phyloP scores from a whole-genome alignment of 30 jellyfish, hydroid and myxozoan genomes.

The Aurelia sp. region DNA sequence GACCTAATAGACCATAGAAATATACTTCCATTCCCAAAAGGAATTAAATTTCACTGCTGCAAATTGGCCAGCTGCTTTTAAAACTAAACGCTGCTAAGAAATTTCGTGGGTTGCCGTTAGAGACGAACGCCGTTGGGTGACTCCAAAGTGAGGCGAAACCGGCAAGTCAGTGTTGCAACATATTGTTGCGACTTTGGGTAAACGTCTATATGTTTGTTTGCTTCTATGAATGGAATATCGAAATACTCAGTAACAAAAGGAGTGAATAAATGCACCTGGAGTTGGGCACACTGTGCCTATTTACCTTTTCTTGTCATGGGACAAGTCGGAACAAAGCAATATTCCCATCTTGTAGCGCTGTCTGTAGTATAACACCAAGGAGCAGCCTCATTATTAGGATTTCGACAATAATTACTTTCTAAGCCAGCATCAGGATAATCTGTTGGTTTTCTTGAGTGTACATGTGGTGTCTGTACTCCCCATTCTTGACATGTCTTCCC shows the following conservation, averaged over 20 bases:
- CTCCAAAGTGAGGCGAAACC: too few species aligned
- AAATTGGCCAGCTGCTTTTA: too few species aligned
- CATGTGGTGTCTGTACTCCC: slow-evolving; percentile 18
- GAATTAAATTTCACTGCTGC: too few species aligned
- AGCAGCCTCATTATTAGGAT: neutral
- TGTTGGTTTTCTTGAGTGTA: neutral
- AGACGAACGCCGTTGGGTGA: too few species aligned
- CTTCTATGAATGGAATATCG: neutral
- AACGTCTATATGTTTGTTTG: too few species aligned
- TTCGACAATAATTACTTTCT: slow-evolving; percentile 8
- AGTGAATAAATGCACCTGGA: neutral
- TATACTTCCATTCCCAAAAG: too few species aligned
- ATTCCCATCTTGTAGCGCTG: neutral
- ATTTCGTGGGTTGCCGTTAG: too few species aligned
- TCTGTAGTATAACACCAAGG: slow-evolving; percentile 28
- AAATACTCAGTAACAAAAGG: neutral
- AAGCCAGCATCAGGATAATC: slow-evolving; percentile 4
- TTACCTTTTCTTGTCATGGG: neutral
- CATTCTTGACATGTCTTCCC: slow-evolving; percentile 22
- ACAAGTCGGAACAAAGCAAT: neutral
- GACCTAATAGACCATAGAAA: too few species aligned
- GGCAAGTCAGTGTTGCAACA: too few species aligned
- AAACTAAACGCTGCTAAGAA: too few species aligned
- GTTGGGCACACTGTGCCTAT: neutral
- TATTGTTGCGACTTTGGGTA: too few species aligned